phyloP scores from a whole-genome alignment of 2,888 invertebrate genomes.

The Mythimna lalbum region DNA sequence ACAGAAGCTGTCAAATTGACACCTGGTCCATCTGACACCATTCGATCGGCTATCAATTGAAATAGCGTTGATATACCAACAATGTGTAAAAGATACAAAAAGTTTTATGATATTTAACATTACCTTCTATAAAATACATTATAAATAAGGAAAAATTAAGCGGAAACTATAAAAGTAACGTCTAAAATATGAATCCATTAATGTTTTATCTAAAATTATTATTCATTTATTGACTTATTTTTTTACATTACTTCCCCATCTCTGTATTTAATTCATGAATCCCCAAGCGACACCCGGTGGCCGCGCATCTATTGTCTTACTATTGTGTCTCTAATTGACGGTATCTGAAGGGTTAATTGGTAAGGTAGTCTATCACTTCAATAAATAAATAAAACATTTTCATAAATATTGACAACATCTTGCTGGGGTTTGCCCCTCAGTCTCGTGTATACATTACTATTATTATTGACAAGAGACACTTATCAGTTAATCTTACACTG shows the following conservation, averaged over 20 bases:
- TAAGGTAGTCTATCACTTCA: constrained; percentile 37
- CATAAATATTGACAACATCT: constrained; percentile 79
- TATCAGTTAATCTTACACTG: constrained; percentile 90
- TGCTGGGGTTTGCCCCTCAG: constrained; percentile 63
- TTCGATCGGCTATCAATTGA: constrained; percentile 44
- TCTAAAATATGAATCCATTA: constrained; percentile 6
- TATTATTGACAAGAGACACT: constrained; percentile 89
- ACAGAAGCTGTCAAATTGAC: constrained; percentile 72
- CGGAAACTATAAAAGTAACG: neutral
- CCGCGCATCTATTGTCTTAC: too few species aligned
- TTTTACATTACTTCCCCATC: constrained; percentile 16
- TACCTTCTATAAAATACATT: neutral
- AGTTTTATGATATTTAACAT: neutral
- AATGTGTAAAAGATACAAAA: constrained; percentile 3
- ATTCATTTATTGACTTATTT: neutral
- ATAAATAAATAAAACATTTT: constrained; percentile 71
- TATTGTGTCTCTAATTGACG: too few species aligned
- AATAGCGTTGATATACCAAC: constrained; percentile 46
- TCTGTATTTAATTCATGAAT: constrained; percentile 59
- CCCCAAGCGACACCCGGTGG: too few species aligned
- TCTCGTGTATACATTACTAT: constrained; percentile 80
- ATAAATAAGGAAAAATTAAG: neutral
- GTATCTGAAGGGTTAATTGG: too few species aligned
- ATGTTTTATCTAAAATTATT: neutral
- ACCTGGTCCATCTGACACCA: constrained; percentile 74